Evolutionary conservation across 2,888 invertebrate genomes (phyloP).

Genomic region (Anaspis maculata): DNA sequence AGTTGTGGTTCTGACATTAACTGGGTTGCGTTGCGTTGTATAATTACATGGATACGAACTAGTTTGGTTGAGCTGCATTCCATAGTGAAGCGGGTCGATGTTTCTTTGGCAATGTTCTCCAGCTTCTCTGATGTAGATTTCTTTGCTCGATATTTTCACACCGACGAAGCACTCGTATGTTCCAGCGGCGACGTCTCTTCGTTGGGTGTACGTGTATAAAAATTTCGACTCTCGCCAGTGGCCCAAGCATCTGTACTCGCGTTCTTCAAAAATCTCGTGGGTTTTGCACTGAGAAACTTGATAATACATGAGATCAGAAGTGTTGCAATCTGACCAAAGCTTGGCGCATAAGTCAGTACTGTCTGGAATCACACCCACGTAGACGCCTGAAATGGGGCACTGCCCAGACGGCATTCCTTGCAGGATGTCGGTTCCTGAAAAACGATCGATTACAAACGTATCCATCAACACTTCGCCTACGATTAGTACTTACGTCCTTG

Average conservation of each 20-base stretch:
- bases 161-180: slow-evolving; percentile 61
- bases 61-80: slow-evolving; percentile 53
- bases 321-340: slow-evolving; percentile 56
- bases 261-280: slow-evolving; percentile 54
- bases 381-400: slow-evolving; percentile 60
- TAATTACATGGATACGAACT: slow-evolving; percentile 32
- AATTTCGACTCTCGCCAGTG: slow-evolving; percentile 57
- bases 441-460: slow-evolving; percentile 5
- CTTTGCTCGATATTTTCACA: slow-evolving; percentile 48
- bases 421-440: slow-evolving; percentile 20
- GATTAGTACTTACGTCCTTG: slow-evolving; percentile 50
- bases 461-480: too few relatives aligned
- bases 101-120: slow-evolving; percentile 56
- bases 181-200: slow-evolving; percentile 49
- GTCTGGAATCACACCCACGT: slow-evolving; percentile 56
- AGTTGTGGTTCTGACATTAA: slow-evolving; percentile 10
- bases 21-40: slow-evolving; percentile 7
- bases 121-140: slow-evolving; percentile 59
- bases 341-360: slow-evolving; percentile 53
- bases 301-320: slow-evolving; percentile 58
- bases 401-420: slow-evolving; percentile 21
- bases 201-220: slow-evolving; percentile 56
- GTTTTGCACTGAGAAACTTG: slow-evolving; percentile 54
- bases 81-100: slow-evolving; percentile 50
- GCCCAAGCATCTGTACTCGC: slow-evolving; percentile 57